Evolutionary conservation across 2,888 invertebrate genomes (phyloP), one percentile per base, ranked within the genome.

Genomic region (Nudaria mundana): DNA sequence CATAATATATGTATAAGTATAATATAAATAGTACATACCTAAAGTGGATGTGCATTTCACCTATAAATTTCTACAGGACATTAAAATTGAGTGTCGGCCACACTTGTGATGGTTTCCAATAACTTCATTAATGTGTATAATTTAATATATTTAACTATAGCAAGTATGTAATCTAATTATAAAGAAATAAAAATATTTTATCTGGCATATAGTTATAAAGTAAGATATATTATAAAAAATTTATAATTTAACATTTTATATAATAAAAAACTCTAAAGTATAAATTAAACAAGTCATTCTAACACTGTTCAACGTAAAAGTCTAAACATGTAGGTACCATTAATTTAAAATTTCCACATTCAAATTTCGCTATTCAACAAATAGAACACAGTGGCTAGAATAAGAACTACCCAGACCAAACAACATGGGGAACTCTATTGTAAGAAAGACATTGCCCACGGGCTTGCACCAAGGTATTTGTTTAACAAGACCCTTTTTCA

Each of bases 371-470:
- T 88, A 92, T 73, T 94, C 91, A 66, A 93, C 88, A 73, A 91
- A 91, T 65, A 93, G 84, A 63, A 92, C 86, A 87, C 91, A 92
- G 74, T 92, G 91, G 75, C 92, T 92, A 68, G 91, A 92, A 78
- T 92, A 92, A 55, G 91, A 91, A 78, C 92, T 92, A 66, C 92
- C 92, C 63, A 92, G 79, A 53, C 91, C 91, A 76, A 92, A 91
- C 54, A 91, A 76, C 90, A 91, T 89, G 28, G 92, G 92, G 51
- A 92, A 87, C 76, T 92, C 92, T 52, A 92, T 88, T 59, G 90
- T 83, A 59, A 92, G 75, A 58, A 76, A 63, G 41, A 69, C 67
- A 41, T 73, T 69, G 38, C 69, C 40, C 34, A 48, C 34, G 15
- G 64, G 50, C 59, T 65, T 68, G 63, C 71, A 71, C 48, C 66